Evolutionary conservation across 2,888 invertebrate species (phyloP).

Genomic region (Leptodirus hochenwartii): DNA sequence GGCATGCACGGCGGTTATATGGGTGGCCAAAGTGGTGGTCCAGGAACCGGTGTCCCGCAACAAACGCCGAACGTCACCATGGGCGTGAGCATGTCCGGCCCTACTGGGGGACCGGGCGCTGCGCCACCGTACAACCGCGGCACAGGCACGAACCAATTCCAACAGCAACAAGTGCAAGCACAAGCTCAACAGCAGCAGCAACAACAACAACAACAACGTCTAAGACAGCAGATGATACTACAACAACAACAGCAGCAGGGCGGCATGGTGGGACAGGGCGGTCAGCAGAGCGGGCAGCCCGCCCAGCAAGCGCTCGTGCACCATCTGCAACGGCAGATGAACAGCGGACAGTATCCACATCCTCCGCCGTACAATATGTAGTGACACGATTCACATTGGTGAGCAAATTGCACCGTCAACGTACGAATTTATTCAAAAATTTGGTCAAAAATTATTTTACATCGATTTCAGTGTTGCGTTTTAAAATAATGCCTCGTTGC

Average conservation of each 20-base stretch:
- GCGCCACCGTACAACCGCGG: conserved; percentile 17
- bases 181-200: conserved; percentile 27
- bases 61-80: conserved; percentile 71
- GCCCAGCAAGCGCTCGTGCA: conserved; percentile 40
- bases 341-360: conserved; percentile 32
- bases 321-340: conserved; percentile 43
- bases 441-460: too few relatives aligned
- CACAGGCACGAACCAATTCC: conserved; percentile 39
- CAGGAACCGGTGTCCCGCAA: conserved; percentile 50
- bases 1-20: too few relatives aligned
- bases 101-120: conserved; percentile 17
- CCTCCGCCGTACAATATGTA: conserved; percentile 35
- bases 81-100: conserved; percentile 57
- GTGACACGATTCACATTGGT: too few relatives aligned
- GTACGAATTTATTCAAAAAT: too few relatives aligned
- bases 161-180: conserved; percentile 40
- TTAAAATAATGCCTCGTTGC: too few relatives aligned
- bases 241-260: too few relatives aligned
- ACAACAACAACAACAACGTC: conserved; percentile 32
- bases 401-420: too few relatives aligned
- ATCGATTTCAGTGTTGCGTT: too few relatives aligned
- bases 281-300: conserved; percentile 30
- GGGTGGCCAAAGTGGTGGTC: conserved; percentile 18
- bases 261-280: conserved; percentile 33
- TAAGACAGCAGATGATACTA: conserved; percentile 29